Evolutionary conservation across 2,888 invertebrate genomes (phyloP).

Genomic region (Periphyllus acericola): DNA sequence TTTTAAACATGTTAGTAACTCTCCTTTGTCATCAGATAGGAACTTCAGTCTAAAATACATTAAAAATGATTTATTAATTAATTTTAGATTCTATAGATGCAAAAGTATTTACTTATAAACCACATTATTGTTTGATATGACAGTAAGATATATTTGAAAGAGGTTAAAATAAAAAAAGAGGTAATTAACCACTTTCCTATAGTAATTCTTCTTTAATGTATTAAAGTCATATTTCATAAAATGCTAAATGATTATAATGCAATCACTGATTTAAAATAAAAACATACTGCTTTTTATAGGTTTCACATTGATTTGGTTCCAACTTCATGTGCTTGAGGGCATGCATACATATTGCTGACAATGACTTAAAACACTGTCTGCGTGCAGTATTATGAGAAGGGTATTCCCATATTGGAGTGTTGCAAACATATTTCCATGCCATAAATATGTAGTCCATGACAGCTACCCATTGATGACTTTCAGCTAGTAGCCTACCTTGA

Average conservation of each 20-base stretch:
- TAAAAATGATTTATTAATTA: background rate
- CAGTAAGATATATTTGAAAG: too few relatives aligned
- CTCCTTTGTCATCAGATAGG: background rate
- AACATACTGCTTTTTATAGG: constrained; percentile 61
- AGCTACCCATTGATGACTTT: constrained; percentile 80
- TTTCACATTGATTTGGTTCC: constrained; percentile 65
- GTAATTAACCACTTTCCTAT: too few relatives aligned
- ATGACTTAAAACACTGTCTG: constrained; percentile 76
- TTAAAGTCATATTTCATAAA: too few relatives aligned
- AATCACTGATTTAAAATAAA: too few relatives aligned
- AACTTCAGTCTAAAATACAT: background rate
- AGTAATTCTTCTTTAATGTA: too few relatives aligned
- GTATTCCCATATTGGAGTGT: constrained; percentile 80
- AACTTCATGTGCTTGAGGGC: constrained; percentile 71
- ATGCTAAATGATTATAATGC: too few relatives aligned
- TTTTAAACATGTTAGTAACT: background rate
- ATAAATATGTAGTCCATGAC: constrained; percentile 77
- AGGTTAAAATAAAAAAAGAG: too few relatives aligned
- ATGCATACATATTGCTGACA: constrained; percentile 73
- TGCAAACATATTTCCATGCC: constrained; percentile 78
- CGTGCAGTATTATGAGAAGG: constrained; percentile 76
- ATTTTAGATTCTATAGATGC: too few relatives aligned
- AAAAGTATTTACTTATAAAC: too few relatives aligned
- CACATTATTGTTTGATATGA: too few relatives aligned
- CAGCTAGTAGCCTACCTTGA: constrained; percentile 75